Evolutionary conservation across 2,888 invertebrate species (phyloP), one percentile per base, ranked within the genome.

Genomic region (Panzeria rudis): DNA sequence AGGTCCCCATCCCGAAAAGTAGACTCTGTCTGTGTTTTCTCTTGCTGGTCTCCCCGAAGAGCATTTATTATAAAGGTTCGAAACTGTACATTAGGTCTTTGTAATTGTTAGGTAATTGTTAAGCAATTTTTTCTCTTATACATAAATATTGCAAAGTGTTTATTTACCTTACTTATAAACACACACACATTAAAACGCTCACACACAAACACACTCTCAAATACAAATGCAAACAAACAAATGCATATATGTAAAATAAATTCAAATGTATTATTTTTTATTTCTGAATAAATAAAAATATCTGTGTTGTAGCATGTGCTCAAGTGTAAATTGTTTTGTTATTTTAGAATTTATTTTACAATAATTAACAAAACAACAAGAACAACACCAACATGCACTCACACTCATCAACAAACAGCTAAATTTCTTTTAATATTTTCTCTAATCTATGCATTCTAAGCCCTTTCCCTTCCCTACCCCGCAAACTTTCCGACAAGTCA

Each of bases 281-380:
- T 72, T 73, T 47, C 44, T 73, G 50, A 32, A 25, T 52, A 73
- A 68, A 68, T 41, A 73, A 73, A 59, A 75, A 61, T 75, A 62
- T 77, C 54, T 47, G 35, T 69, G 44, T 15, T 80, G 54, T 78
- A 77, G 81, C 81, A 77, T 84, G 84, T 84, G 84, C 84, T 84
- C 84, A 84, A 84, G 84, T 84, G 84, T 84, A 84, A 84, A 84
- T 84, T 84, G 84, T 81, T 84, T 84, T 84, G 84, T 84, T 84
- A 84, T 84, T 84, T 84, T 84, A 84, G 81, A 81, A 84, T 84
- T 84, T 84, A 84, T 84, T 84, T 84, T 81, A 84, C 84, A 84
- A 84, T 84, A 84, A 84, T 84, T 84, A 84, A 84, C 84, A 84
- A 81, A 84, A 84, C 84, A 80, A 79, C 79, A 79, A 71, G 11